Conservation (phyloP, 2,113 vertebrate genomes). For the Narcine bancroftii region DNA sequence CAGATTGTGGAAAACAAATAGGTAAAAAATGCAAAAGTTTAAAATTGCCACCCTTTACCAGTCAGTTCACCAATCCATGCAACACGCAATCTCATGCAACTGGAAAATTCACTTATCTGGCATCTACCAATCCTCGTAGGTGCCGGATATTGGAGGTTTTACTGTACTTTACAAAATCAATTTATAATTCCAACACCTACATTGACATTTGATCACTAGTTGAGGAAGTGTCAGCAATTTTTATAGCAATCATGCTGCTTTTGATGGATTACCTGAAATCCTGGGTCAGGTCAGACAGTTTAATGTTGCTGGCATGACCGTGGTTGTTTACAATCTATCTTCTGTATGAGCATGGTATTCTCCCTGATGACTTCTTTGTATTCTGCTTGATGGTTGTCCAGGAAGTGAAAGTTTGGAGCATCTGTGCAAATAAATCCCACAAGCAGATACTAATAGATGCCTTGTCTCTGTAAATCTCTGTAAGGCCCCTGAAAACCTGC, state of each 20-base stretch:
- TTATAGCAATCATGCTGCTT: neutral
- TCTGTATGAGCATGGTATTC: neutral
- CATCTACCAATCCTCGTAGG: too few relatives aligned
- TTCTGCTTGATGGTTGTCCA: neutral
- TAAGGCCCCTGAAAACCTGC: neutral
- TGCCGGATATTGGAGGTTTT: too few relatives aligned
- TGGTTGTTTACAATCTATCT: neutral
- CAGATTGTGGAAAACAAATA: too few relatives aligned
- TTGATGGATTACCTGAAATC: neutral
- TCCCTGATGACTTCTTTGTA: neutral
- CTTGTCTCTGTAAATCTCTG: neutral
- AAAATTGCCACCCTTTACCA: too few relatives aligned
- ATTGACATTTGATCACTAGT: neutral
- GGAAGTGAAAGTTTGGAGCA: neutral
- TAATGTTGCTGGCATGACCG: neutral
- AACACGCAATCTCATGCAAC: too few relatives aligned
- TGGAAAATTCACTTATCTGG: too few relatives aligned
- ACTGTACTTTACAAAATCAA: too few relatives aligned
- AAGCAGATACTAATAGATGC: slow-evolving; percentile 18
- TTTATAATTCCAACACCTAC: neutral
- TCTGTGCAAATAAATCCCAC: neutral
- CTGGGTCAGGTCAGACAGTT: neutral
- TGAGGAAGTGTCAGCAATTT: neutral
- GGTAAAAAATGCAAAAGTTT: too few relatives aligned
- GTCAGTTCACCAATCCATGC: too few relatives aligned